Conservation (phyloP, 1,140 invertebrate species). For the Elysia chlorotica region DNA sequence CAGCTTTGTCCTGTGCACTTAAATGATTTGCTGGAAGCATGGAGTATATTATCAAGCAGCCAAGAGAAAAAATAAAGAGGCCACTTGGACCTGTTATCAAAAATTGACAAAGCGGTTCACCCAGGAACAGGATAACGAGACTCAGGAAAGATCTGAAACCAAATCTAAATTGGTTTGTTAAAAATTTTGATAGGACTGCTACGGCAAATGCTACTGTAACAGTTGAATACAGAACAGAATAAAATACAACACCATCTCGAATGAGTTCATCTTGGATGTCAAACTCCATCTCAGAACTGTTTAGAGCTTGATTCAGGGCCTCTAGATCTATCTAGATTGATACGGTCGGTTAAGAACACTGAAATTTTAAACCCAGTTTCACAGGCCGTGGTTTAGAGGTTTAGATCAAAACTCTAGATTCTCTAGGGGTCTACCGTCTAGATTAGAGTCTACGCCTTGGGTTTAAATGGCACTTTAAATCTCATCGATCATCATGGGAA, state of each 20-base stretch:
- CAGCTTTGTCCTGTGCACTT: slow-evolving; percentile 50
- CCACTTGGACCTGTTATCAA: slow-evolving; percentile 57
- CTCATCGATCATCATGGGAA: no score
- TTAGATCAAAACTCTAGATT: no score
- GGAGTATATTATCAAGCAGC: slow-evolving; percentile 56
- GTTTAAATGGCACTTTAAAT: no score
- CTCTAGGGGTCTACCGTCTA: no score
- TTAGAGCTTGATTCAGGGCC: no score
- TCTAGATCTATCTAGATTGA: no score
- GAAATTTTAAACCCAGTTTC: no score
- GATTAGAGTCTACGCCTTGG: no score
- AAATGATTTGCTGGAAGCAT: slow-evolving; percentile 56
- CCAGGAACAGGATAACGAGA: slow-evolving; percentile 54
- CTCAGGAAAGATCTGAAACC: slow-evolving; percentile 57
- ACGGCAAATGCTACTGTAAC: slow-evolving; percentile 58
- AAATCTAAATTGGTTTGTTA: slow-evolving; percentile 59
- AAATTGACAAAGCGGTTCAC: slow-evolving; percentile 60
- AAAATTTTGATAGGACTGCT: slow-evolving; percentile 59
- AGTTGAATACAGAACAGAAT: slow-evolving; percentile 56
- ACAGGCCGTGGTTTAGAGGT: no score
- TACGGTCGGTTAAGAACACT: no score
- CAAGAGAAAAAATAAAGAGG: slow-evolving; percentile 48
- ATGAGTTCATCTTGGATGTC: slow-evolving; percentile 38
- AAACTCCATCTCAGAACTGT: slow-evolving; percentile 36
- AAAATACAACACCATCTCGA: slow-evolving; percentile 56